Percentiles rank a stretch among this genome's conserved stretches.
These are phyloP conservation scores for Tachina lurida DNA, from an alignment of 2,888 invertebrate genomes.

Conservation along the genomic window DNA sequence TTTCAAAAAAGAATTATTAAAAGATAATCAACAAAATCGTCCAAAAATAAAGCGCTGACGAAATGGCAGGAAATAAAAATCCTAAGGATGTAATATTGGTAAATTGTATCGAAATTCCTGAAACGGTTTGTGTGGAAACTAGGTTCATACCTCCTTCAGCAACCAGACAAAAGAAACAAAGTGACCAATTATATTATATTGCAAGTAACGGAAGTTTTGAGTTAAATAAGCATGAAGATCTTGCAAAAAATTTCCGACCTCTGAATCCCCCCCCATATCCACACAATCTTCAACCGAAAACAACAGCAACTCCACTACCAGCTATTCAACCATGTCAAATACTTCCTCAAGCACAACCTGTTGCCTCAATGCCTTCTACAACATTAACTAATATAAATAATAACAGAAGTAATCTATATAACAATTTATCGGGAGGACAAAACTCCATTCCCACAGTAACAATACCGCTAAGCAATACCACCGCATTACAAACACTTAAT, in stretches of 20 bases:
- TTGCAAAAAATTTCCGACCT: background rate
- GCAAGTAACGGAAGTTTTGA: constrained; percentile 37
- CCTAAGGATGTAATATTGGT: constrained; percentile 52
- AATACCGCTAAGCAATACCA: background rate
- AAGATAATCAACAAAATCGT: background rate
- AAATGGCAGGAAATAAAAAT: constrained; percentile 29
- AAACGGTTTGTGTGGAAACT: constrained; percentile 69
- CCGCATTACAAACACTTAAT: background rate
- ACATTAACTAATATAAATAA: background rate
- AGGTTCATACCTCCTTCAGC: constrained; percentile 59
- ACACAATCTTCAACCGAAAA: constrained; percentile 13
- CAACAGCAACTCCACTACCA: background rate
- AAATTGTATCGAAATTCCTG: constrained; percentile 66
- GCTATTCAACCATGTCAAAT: background rate
- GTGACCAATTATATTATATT: constrained; percentile 31
- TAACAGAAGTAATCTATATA: background rate
- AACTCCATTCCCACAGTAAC: background rate
- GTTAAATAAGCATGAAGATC: background rate
- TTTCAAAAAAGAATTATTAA: background rate
- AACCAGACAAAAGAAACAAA: constrained; percentile 30
- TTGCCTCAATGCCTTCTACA: background rate
- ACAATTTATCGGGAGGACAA: background rate
- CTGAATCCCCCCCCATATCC: background rate
- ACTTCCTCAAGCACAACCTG: background rate
- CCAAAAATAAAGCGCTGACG: background rate